Base-by-base conservation (phyloP, 2,113 vertebrate genomes). In the Corvus hawaiiensis region DNA sequence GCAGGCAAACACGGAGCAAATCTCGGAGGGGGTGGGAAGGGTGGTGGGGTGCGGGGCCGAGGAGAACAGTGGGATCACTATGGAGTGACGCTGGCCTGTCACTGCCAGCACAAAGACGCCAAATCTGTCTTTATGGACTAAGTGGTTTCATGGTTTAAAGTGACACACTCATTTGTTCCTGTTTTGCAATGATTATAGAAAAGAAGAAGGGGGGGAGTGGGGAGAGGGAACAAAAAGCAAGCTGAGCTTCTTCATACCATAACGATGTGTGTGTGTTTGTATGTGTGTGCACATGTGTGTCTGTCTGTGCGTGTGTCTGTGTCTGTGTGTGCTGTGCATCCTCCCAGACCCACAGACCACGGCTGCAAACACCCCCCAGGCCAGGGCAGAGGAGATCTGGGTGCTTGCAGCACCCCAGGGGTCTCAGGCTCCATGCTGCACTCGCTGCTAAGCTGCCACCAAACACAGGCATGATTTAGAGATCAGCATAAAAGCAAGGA, bases 61-160 rank as follows among this genome's bases (percentile, higher is more conserved):
- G 81, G 71, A 87, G 93, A 95, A 96, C 81, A 97, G 79, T 92
- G 88, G 89, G 92, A 97, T 93, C 91, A 85, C 92, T 94, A 95
- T 93, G 89, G 94, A 97, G 89, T 43, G 85, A 96, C 3, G 73
- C 95, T 94, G 93, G 87, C 80, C 94, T 96, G 93, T 95, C 86
- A 81, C 92, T 77, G 90, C 87, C 94, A 97, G 92, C 83, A 94
- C 79, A 94, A 96, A 96, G 90, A 94, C 43, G 48, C 90, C 95
- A 95, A 83, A 97, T 94, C 92, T 89, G 90, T 87, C 96, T 92
- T 89, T 87, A 93, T 66, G 66, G 91, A 93, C 96, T 91, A 94
- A 93, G 93, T 91, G 92, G 87, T 92, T 89, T 95, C 96, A 96
- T 94, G 96, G 92, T 93, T 96, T 97, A 93, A 96, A 97, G 96